phyloP scores from a whole-genome alignment of 30 jellyfish, hydroid and myxozoan genomes.

The Hydra vulgaris region DNA sequence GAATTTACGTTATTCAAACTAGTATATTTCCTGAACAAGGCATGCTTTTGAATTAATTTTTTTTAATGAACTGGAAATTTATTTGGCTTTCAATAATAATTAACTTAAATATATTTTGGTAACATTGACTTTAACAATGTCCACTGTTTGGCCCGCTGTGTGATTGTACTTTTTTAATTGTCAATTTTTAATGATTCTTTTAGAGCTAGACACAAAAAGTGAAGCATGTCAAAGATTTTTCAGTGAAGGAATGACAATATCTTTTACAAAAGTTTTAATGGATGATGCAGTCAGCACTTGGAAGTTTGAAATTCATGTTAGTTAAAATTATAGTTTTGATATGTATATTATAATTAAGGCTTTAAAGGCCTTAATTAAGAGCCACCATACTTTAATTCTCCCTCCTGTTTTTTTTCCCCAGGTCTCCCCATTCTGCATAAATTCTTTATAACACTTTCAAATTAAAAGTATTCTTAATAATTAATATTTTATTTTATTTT shows the following conservation, averaged over 20 bases:
- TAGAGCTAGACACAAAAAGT: slow-evolving; percentile 79
- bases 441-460: too few relatives aligned
- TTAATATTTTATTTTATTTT: neutral
- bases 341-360: neutral
- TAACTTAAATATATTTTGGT: too few relatives aligned
- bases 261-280: slow-evolving; percentile 70
- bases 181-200: neutral
- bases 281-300: slow-evolving; percentile 99
- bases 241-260: slow-evolving; percentile 86
- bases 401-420: too few relatives aligned
- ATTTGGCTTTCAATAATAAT: too few relatives aligned
- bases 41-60: too few relatives aligned
- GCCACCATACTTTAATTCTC: neutral
- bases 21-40: too few relatives aligned
- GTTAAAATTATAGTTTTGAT: neutral
- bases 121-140: too few relatives aligned
- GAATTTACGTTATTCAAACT: too few relatives aligned
- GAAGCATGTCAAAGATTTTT: slow-evolving; percentile 86
- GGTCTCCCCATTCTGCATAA: too few relatives aligned
- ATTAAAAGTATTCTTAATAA: neutral
- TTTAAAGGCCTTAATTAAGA: too few relatives aligned
- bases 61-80: too few relatives aligned
- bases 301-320: slow-evolving; percentile 93
- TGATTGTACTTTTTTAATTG: neutral
- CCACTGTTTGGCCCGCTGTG: neutral